phyloP scores from a whole-genome alignment of 1,140 invertebrate species.

The Trichonephila clavata region DNA sequence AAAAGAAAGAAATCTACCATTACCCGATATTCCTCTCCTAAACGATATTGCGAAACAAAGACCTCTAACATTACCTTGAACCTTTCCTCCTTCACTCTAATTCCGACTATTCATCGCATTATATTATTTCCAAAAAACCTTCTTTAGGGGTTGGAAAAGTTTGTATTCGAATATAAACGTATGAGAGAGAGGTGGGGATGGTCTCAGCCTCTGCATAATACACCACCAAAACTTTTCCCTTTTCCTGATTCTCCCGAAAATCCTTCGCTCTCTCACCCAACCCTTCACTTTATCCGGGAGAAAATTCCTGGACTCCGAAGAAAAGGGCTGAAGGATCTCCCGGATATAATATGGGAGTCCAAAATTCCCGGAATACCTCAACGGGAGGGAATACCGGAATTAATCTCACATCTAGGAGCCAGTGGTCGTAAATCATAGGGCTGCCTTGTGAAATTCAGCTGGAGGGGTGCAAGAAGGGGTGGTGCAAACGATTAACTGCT shows the following conservation, averaged over 20 bases:
- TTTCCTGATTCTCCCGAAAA: not conserved
- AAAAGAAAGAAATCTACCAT: no score
- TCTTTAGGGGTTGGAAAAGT: not conserved
- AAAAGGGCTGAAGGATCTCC: constrained; percentile 40
- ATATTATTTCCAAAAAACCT: not conserved
- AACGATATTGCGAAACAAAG: not conserved
- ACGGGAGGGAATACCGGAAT: constrained; percentile 48
- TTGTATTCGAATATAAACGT: constrained; percentile 48
- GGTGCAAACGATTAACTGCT: constrained; percentile 56
- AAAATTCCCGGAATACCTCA: constrained; percentile 59
- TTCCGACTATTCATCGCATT: not conserved
- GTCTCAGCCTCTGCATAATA: not conserved
- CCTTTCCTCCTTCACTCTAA: not conserved
- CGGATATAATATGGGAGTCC: constrained; percentile 54
- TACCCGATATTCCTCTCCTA: not conserved
- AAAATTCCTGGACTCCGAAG: constrained; percentile 41
- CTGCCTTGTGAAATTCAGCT: constrained; percentile 43
- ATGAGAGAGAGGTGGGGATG: no score
- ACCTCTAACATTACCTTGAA: not conserved
- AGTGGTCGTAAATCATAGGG: constrained; percentile 58
- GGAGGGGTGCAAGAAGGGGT: not conserved
- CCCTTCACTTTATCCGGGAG: constrained; percentile 38
- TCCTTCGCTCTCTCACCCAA: not conserved
- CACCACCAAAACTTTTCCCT: not conserved
- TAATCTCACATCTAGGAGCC: constrained; percentile 47